Percentiles rank a stretch among this genome's conserved stretches.
Conservation (phyloP, 1,140 invertebrate genomes). For the Ceratitis capitata region DNA sequence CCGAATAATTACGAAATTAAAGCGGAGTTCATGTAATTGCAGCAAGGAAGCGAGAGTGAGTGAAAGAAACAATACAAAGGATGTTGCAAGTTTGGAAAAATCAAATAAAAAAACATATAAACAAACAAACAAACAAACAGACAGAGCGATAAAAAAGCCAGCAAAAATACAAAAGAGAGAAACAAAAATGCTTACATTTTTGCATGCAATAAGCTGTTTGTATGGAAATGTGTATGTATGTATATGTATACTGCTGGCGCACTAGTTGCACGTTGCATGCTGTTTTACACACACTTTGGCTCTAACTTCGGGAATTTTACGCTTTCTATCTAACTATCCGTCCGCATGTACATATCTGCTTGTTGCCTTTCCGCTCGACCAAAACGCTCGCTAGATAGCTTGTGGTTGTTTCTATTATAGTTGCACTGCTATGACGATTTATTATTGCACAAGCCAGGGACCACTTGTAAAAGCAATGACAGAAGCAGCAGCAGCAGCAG, state of each 20-base stretch:
- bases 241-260: neutral
- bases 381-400: neutral
- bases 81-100: neutral
- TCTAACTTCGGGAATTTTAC: neutral
- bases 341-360: neutral
- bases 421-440: neutral
- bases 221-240: neutral
- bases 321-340: neutral
- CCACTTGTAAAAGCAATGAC: no score
- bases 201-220: constrained; percentile 32
- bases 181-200: neutral
- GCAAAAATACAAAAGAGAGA: neutral
- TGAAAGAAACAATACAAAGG: neutral
- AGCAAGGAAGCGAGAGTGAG: neutral
- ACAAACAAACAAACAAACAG: neutral
- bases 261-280: neutral
- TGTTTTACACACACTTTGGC: neutral
- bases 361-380: neutral
- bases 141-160: neutral
- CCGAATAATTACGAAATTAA: constrained; percentile 36
- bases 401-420: neutral
- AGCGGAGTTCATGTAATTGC: neutral
- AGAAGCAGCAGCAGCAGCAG: neutral
- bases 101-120: neutral
- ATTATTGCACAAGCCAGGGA: no score